A percentile compares a stretch with the other conserved stretches of the same genome.
Evolutionary conservation across 2,797 vertebrate species (phyloP).

Genomic region (Acanthis flammea): DNA sequence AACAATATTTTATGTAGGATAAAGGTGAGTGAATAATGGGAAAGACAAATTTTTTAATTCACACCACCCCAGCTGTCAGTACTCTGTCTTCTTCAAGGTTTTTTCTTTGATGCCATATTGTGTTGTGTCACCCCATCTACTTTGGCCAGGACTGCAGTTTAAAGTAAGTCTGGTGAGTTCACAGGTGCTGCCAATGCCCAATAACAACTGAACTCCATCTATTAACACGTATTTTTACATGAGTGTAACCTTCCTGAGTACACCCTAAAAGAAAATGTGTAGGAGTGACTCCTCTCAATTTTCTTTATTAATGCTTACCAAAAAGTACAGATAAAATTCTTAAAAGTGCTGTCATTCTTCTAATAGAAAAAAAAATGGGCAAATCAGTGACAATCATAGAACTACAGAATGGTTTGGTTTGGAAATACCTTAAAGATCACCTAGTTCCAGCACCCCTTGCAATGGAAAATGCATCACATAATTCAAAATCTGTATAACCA

Average conservation of each 20-base stretch:
- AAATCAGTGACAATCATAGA: not conserved
- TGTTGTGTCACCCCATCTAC: not conserved
- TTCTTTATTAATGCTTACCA: not conserved
- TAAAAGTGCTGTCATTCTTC: not conserved
- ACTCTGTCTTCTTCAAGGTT: not conserved
- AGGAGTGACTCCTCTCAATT: not conserved
- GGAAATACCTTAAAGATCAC: not conserved
- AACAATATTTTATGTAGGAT: not conserved
- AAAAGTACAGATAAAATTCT: not conserved
- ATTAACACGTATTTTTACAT: accelerated
- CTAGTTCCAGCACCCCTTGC: not conserved
- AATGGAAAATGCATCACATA: not conserved
- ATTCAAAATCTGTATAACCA: not conserved
- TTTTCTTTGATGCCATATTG: not conserved
- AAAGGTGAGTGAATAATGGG: not conserved
- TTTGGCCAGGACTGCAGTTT: not conserved
- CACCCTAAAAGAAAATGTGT: not conserved
- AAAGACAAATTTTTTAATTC: not conserved
- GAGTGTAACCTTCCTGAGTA: not conserved
- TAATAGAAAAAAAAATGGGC: not conserved
- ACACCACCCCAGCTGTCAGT: no score
- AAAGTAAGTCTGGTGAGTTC: not conserved
- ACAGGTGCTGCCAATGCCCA: accelerated
- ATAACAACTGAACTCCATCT: not conserved
- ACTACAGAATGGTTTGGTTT: not conserved